A percentile compares a stretch with the other conserved stretches of the same genome.
phyloP scores from a whole-genome alignment of 2,888 invertebrate genomes.

The Pseudoips prasinana region DNA sequence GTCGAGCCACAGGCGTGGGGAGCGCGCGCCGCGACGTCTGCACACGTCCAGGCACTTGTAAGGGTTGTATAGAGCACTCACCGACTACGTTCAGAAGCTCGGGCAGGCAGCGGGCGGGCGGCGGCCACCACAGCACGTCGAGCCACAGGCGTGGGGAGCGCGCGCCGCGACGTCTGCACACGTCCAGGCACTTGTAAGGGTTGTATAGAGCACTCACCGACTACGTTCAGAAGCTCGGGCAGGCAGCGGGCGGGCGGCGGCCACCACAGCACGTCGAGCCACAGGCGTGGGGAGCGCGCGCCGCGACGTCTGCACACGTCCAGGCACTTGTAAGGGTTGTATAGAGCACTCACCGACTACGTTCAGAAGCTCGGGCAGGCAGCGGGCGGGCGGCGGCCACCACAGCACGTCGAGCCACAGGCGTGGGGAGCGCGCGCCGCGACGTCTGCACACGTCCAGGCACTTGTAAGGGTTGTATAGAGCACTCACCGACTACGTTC shows the following conservation, averaged over 20 bases:
- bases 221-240: slow-evolving; percentile 82
- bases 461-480: too few species aligned
- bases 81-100: slow-evolving; percentile 84
- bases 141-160: slow-evolving; percentile 93
- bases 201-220: too few species aligned
- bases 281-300: slow-evolving; percentile 76
- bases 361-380: slow-evolving; percentile 82
- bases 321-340: too few species aligned
- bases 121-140: slow-evolving; percentile 90
- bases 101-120: slow-evolving; percentile 80
- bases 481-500: slow-evolving; percentile 77
- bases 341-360: slow-evolving; percentile 80
- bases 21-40: slow-evolving; percentile 88
- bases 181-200: too few species aligned
- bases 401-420: not conserved
- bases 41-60: slow-evolving; percentile 89
- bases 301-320: not conserved
- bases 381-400: slow-evolving; percentile 67
- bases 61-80: too few species aligned
- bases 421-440: too few species aligned
- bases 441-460: too few species aligned
- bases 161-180: slow-evolving; percentile 90
- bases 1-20: slow-evolving; percentile 93
- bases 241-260: slow-evolving; percentile 81
- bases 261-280: slow-evolving; percentile 94